Evolutionary conservation across 2,113 vertebrate species (phyloP), one percentile per base, ranked within the genome.

Genomic region (Scalopus aquaticus): DNA sequence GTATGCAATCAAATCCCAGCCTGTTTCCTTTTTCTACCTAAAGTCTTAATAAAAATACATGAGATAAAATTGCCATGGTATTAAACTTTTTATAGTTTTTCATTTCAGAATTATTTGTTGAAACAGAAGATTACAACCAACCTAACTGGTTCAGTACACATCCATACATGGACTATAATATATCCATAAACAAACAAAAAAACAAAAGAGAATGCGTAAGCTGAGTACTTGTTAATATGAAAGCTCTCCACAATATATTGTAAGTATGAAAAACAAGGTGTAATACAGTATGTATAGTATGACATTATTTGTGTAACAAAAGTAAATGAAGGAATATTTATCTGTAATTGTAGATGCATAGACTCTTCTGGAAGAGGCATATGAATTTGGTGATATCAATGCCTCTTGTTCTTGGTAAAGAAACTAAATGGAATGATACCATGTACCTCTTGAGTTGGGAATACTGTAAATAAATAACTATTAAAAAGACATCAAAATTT

Each of bases 61-160:
- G 28, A 56, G 51, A 42, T 74, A 62, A 94, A 95, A 72, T 51
- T 84, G 19, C n/a, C 65, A 30, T 22, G 28, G 20, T 22, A 92
- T 91, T 95, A 86, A 80, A 89, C 62, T 56, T 88, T 58, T 73
- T 86, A 78, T 26, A 54, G 12, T 73, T 90, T 95, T 93, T 93
- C 2, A 64, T 60, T 96, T 42, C 17, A 91, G 20, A 16, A 64
- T 77, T 90, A 89, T 92, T 88, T 78, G 32, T 78, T 69, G 81
- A 77, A 77, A 91, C 20, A 82, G 78, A 89, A 72, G 6, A 56
- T 56, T 91, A 62, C 92, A 86, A 60, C 15, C 11, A 67, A 46
- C 9, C 24, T 82, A 69, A 92, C 10, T 79, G 2, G 24, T 58
- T 92, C 44, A 87, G 70, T 91, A 82, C 35, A 67, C 17, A 87